These are phyloP conservation scores for Grammomys dolichurus DNA, from an alignment of 2,113 vertebrate genomes.

Conservation along the genomic window DNA sequence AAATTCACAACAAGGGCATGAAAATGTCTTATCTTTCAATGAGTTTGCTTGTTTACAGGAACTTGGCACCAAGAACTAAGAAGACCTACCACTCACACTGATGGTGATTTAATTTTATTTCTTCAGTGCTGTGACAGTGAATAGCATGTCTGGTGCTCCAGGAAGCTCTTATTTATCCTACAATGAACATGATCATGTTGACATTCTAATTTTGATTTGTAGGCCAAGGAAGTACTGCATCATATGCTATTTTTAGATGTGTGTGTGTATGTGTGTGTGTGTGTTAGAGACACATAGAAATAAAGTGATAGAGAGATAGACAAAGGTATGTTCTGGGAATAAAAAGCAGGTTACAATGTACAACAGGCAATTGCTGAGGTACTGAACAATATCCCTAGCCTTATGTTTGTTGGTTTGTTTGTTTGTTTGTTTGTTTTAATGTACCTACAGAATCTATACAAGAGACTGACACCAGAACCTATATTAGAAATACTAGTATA, in stretches of 20 bases:
- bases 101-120: background rate
- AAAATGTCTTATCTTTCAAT: background rate
- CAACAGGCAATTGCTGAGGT: background rate
- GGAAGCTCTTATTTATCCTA: background rate
- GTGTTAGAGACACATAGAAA: background rate
- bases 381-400: too few relatives aligned
- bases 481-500: too few relatives aligned
- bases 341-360: background rate
- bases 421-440: background rate
- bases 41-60: background rate
- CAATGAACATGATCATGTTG: background rate
- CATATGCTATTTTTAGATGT: background rate
- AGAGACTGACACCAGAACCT: background rate
- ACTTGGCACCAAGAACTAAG: background rate
- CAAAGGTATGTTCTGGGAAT: background rate
- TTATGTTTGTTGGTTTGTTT: background rate
- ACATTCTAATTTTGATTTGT: background rate
- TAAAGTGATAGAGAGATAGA: background rate
- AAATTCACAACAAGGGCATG: background rate
- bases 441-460: background rate
- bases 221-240: background rate
- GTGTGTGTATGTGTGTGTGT: background rate
- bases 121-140: background rate
- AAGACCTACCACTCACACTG: background rate
- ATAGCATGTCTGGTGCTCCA: background rate